Evolutionary conservation across 2,113 vertebrate species (phyloP).

Genomic region (Limanda limanda): DNA sequence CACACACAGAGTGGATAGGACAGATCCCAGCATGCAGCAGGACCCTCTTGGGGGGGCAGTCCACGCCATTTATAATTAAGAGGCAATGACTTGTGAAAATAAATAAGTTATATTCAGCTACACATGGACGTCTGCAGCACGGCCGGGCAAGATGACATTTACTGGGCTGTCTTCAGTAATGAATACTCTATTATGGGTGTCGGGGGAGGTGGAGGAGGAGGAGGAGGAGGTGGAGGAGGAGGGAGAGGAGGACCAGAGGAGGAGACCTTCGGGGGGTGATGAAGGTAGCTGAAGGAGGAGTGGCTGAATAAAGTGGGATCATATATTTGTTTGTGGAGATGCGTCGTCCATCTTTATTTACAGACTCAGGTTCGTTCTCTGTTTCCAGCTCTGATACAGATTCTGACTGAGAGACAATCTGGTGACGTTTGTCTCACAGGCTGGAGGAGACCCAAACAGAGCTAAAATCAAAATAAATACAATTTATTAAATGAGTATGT

Average conservation of each 20-base stretch:
- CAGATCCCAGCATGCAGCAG: conserved; percentile 61
- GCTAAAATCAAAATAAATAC: too few species aligned
- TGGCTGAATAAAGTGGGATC: too few species aligned
- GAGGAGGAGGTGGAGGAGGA: not conserved
- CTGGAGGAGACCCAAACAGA: too few species aligned
- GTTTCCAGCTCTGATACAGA: too few species aligned
- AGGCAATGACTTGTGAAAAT: conserved; percentile 68
- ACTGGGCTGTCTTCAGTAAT: conserved; percentile 57
- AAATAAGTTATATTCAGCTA: conserved; percentile 77
- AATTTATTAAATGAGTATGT: too few species aligned
- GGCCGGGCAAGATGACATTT: conserved; percentile 74
- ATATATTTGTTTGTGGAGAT: too few species aligned
- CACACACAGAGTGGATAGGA: conserved; percentile 11
- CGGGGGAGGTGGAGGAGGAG: conserved; percentile 8
- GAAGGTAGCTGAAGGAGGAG: not conserved
- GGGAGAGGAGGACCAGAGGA: too few species aligned
- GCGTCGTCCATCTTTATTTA: too few species aligned
- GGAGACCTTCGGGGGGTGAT: too few species aligned
- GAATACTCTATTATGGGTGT: conserved; percentile 59
- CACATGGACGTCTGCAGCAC: conserved; percentile 39
- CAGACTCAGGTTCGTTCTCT: too few species aligned
- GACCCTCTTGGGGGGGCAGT: conserved; percentile 54
- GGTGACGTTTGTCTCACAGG: too few species aligned
- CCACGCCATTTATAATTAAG: conserved; percentile 78
- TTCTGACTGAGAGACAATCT: too few species aligned